A percentile compares a stretch with the other conserved stretches of the same genome.
Evolutionary conservation across 1,140 invertebrate species (phyloP).

Genomic region (Sarcophaga bullata): DNA sequence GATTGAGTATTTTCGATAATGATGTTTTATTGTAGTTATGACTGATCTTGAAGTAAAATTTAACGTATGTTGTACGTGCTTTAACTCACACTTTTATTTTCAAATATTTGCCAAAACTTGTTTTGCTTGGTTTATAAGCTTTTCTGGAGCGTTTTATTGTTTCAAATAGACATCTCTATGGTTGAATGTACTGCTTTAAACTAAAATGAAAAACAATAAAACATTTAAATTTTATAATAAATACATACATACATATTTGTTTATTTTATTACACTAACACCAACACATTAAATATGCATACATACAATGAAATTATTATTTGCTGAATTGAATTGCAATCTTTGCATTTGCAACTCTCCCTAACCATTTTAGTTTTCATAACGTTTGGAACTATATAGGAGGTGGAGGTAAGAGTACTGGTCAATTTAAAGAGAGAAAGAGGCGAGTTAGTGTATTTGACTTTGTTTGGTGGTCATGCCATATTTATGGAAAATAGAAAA

Average conservation of each 20-base stretch:
- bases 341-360: too few relatives aligned
- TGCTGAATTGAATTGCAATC: too few relatives aligned
- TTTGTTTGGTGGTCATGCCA: background rate
- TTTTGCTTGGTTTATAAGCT: background rate
- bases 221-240: conserved; percentile 7
- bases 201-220: background rate
- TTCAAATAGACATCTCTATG: background rate
- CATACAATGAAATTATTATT: too few relatives aligned
- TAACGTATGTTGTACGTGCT: background rate
- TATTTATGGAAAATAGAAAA: background rate
- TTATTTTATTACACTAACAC: background rate
- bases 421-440: background rate
- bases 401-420: too few relatives aligned
- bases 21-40: too few relatives aligned
- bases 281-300: too few relatives aligned
- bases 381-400: too few relatives aligned
- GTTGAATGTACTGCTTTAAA: conserved; percentile 12
- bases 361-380: too few relatives aligned
- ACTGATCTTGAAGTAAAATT: too few relatives aligned
- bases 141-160: background rate
- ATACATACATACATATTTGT: background rate
- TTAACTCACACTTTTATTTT: conserved; percentile 9
- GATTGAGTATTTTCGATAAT: too few relatives aligned
- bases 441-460: background rate
- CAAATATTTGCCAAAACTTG: background rate